Conservation (phyloP, 2,888 invertebrate species). For the Mamestra brassicae region DNA sequence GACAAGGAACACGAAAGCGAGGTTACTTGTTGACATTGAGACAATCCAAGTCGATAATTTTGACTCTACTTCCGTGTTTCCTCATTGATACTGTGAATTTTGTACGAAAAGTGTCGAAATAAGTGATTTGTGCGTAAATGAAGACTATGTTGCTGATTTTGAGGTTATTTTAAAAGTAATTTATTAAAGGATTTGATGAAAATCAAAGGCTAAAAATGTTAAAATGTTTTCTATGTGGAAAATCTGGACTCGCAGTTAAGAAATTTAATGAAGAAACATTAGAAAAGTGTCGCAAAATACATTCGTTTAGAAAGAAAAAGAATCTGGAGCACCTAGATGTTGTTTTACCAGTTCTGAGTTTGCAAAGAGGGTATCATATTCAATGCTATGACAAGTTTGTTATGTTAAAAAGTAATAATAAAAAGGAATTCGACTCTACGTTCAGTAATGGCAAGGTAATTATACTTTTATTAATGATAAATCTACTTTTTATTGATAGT, state of each 20-base stretch:
- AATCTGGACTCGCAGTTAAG: conserved; percentile 20
- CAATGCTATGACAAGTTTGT: conserved; percentile 38
- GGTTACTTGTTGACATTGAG: conserved; percentile 40
- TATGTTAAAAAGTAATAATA: conserved; percentile 34
- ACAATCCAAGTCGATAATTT: conserved; percentile 17
- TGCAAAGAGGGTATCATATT: conserved; percentile 27
- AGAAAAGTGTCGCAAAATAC: conserved; percentile 38
- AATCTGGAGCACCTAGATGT: conserved; percentile 23
- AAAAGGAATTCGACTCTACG: conserved; percentile 40
- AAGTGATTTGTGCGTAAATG: conserved; percentile 6
- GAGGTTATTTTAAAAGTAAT: not conserved
- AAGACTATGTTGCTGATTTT: not conserved
- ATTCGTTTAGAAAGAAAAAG: conserved; percentile 35
- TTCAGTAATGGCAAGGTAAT: conserved; percentile 30
- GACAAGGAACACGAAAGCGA: conserved; percentile 35
- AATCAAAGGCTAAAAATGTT: conserved; percentile 17
- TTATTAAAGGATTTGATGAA: not conserved
- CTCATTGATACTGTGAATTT: conserved; percentile 25
- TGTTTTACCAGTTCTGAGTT: conserved; percentile 25
- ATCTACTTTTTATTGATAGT: too few species aligned
- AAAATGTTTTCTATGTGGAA: conserved; percentile 29
- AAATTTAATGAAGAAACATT: conserved; percentile 38
- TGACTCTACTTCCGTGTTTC: conserved; percentile 24
- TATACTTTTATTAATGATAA: not conserved
- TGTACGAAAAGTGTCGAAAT: conserved; percentile 5